phyloP scores from a whole-genome alignment of 2,797 vertebrate species.

The Hypotaenidia okinawae region DNA sequence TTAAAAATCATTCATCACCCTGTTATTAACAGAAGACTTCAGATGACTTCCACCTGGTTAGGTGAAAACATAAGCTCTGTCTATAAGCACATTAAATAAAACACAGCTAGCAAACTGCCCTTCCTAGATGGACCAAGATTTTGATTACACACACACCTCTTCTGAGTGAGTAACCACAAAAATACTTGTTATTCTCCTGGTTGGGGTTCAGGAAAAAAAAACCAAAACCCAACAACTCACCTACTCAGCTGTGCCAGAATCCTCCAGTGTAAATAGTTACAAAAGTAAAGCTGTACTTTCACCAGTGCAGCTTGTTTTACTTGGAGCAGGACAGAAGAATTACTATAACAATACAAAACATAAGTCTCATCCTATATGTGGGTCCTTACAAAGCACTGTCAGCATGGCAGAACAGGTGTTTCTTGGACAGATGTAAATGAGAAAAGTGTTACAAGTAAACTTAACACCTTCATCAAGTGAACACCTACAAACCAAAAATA shows the following conservation, averaged over 20 bases:
- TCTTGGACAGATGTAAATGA: neutral
- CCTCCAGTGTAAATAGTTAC: neutral
- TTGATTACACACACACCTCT: neutral
- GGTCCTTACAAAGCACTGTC: neutral
- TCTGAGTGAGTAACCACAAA: neutral
- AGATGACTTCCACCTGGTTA: neutral
- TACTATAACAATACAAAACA: neutral
- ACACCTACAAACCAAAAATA: neutral
- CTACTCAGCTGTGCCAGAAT: neutral
- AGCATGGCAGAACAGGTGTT: neutral
- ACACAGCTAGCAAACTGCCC: neutral
- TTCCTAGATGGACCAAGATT: neutral
- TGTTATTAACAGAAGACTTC: conserved; percentile 9
- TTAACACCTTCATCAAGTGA: neutral
- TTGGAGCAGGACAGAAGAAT: neutral
- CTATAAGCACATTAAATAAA: neutral
- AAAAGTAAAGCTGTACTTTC: conserved; percentile 1
- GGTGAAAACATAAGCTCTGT: neutral
- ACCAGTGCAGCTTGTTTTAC: neutral
- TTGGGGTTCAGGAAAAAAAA: neutral
- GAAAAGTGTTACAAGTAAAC: neutral
- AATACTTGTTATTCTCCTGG: neutral
- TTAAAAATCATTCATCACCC: conserved; percentile 7
- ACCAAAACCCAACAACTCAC: neutral
- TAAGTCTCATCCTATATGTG: neutral